Evolutionary conservation across 2,797 vertebrate species (phyloP), one percentile per base, ranked within the genome.

Genomic region (Selene dorsalis): DNA sequence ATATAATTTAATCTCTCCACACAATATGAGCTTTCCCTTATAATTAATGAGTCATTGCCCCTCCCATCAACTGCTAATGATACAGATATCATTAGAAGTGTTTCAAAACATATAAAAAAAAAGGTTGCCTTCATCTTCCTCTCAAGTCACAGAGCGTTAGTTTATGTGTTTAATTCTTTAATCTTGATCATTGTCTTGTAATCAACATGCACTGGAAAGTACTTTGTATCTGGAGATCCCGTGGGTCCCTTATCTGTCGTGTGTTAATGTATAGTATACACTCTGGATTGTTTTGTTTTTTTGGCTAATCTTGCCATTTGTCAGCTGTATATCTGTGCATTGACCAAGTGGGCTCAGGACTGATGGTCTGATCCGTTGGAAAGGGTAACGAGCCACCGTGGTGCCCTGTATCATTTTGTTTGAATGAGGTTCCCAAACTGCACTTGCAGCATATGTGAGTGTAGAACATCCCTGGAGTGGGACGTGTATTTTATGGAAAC

Each of bases 121-220:
- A 32, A 32, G 45, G 75, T 79, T 82, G 76, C 84, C 70, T 86
- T 77, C 69, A 53, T 57, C 66, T 69, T 75, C 47, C 55, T 30
- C 59, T 84, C 14, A 75, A 80, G 82, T 82, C 80, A 79, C 76
- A 81, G 82, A 85, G 69, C 60, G 71, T 87, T 85, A 35, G 53
- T 84, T 87, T 69, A 22, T 86, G 65, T 77, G 80, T 73, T 89
- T 52, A 73, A 59, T 83, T 88, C 66, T 72, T 82, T 61, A 65
- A 75, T 87, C 82, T 84, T 81, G 81, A 91, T 83, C 81, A 80
- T 89, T 90, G 85, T 92, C 84, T 93, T 92, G 87, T 91, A 93
- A 93, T 95, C 91, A 91, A 88, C 90, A 95, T 96, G 95, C 95
- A 96, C 95, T 96, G 95, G 95, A 96, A 94, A 94, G 89, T 93